These are phyloP conservation scores for Oncopeltus fasciatus DNA, from an alignment of 1,140 invertebrate genomes.

Conservation along the genomic window DNA sequence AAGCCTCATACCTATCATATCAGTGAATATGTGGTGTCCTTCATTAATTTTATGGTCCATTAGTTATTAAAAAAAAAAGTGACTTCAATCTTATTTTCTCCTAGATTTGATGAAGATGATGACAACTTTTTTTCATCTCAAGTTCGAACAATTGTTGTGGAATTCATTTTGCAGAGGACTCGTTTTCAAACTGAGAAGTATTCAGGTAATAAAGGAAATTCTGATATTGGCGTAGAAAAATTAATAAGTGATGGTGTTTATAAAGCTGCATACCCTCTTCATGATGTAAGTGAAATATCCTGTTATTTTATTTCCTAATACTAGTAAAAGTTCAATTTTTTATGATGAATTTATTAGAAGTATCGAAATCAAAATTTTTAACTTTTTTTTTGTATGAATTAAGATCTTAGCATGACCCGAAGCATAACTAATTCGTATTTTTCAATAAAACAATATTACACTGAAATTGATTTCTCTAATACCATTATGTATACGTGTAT, in stretches of 20 bases:
- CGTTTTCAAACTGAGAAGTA: constrained; percentile 51
- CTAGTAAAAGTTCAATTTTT: no score
- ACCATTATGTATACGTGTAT: no score
- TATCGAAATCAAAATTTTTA: no score
- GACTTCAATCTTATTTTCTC: constrained; percentile 13
- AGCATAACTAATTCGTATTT: no score
- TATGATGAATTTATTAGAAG: no score
- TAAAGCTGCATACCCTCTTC: constrained; percentile 73
- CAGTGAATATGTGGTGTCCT: no score
- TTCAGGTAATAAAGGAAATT: not conserved
- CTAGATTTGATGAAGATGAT: constrained; percentile 65
- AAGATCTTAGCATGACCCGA: not conserved
- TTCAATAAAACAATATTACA: no score
- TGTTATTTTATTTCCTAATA: not conserved
- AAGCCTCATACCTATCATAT: no score
- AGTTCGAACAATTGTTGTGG: constrained; percentile 72
- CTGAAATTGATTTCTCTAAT: no score
- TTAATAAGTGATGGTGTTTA: constrained; percentile 64
- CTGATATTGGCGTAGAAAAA: constrained; percentile 71
- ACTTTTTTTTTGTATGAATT: not conserved
- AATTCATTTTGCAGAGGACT: constrained; percentile 82
- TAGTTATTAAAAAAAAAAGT: no score
- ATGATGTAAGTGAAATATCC: constrained; percentile 81
- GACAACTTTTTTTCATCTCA: constrained; percentile 74
- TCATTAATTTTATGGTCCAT: no score